A percentile compares a stretch with the other conserved stretches of the same genome.
These are phyloP conservation scores for Melanophora roralis DNA, from an alignment of 2,888 invertebrate species.

Conservation along the genomic window DNA sequence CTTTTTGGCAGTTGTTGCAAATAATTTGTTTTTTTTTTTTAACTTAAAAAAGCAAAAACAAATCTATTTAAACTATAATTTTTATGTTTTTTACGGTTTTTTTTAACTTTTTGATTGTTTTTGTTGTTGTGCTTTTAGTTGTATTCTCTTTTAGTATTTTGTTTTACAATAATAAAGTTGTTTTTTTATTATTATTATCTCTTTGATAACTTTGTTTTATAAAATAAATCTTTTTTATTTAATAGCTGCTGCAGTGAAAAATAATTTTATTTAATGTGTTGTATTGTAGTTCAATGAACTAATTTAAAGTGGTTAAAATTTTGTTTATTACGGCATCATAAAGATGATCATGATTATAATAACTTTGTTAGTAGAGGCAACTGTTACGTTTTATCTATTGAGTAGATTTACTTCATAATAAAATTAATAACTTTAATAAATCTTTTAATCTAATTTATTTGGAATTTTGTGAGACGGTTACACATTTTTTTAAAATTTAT, in stretches of 20 bases:
- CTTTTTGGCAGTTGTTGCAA: constrained; percentile 30
- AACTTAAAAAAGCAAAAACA: background rate
- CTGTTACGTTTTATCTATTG: background rate
- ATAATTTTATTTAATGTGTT: no score
- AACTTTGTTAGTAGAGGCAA: background rate
- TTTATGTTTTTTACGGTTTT: constrained; percentile 39
- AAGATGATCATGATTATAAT: background rate
- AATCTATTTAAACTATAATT: constrained; percentile 31
- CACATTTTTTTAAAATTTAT: background rate
- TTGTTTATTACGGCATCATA: no score
- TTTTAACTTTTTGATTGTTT: background rate
- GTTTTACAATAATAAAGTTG: constrained; percentile 26
- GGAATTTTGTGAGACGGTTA: background rate
- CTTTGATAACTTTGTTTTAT: constrained; percentile 14
- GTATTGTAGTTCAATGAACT: constrained; percentile 41
- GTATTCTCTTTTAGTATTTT: constrained; percentile 14
- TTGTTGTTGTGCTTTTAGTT: constrained; percentile 12
- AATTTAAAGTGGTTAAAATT: constrained; percentile 3
- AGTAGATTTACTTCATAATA: constrained; percentile 1
- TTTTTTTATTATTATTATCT: background rate
- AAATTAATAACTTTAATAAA: background rate
- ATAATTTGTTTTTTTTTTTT: no score
- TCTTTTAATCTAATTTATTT: background rate
- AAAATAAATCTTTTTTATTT: constrained; percentile 24
- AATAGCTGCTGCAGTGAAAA: background rate